Base-by-base conservation (phyloP, 1,140 invertebrate species). In the Ceratina australensis region DNA sequence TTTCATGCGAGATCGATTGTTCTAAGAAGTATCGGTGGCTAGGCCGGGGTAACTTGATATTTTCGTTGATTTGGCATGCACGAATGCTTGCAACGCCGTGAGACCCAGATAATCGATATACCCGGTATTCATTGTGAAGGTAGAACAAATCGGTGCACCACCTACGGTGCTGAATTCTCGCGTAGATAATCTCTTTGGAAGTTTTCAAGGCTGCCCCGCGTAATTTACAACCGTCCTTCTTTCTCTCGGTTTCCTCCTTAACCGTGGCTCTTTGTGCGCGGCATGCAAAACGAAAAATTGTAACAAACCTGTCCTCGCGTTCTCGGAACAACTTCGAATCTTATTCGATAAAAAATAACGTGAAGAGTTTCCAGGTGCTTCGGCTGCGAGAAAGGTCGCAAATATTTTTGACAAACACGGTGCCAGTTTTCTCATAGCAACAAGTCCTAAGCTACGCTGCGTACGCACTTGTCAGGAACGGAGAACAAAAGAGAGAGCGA, bases 131-230 rank as follows among this genome's bases (percentile, higher is more conserved):
- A 63, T 77, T 63, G 49, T 63, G 16, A 20, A 33, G 47, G 56
- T 54, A 72, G 49, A 63, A 68, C 20, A 75, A 77, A 72, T 77
- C 61, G 67, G 67, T 71, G 74, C 74, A 77, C 74, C 67, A 77
- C 67, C 67, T 71, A 72, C 47, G 22, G 65, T 54, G 33, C 33
- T 49, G 72, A 49, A 75, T 66, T 61, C 54, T 60, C 50, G 67
- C 74, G 67, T 71, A 71, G 49, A 71, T 77, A 71, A 77, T 72
- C 67, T 77, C 47, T 54, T 63, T 52, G 66, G 57, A 71, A 50
- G 67, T 26, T 63, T 72, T 54, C 67, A 77, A 77, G 74, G 67
- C 61, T 71, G 49, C 28, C 50, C 18, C 28, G 28, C 8, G 47
- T 72, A 63, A 77, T 77, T 77, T 77, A 72, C 67, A 47, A 52